Evolutionary conservation across 2,113 vertebrate genomes (phyloP), one percentile per base, ranked within the genome.

Genomic region (Cavia aperea): DNA sequence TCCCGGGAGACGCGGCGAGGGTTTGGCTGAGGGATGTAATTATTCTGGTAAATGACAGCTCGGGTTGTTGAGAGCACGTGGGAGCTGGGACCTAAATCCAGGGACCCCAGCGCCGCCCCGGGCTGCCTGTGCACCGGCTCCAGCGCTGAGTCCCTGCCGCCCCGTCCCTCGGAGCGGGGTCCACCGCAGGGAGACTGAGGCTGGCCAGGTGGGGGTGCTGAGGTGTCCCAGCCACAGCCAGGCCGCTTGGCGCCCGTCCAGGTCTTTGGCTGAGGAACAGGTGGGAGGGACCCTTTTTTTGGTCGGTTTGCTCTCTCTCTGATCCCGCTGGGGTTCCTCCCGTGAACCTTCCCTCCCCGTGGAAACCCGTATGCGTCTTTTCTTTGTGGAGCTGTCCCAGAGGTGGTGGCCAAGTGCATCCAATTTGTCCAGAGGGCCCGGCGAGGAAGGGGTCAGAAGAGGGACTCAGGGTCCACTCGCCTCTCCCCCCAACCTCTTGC

Each of bases 391-490:
- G 46, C n/a, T 88, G 9, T 92, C 46, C 78, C 12, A 0, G 0
- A 1, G 84, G 68, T 18, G 54, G 54, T 21, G 84, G 81, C 60
- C 16, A 24, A 58, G 60, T 5, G 0, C 15, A 46, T 39, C n/a
- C 13, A 51, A 70, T 2, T 0, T 49, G 21, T 21, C 29, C 36
- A 66, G 60, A 79, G 16, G 77, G 68, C 81, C 31, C 36, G 4
- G 65, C 78, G 60, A n/a, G 65, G 18, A 26, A 73, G 29, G 58
- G 4, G 58, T n/a, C 49, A 31, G 91, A 46, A 6, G 13, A 16
- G 4, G 15, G 70, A 31, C 4, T 4, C 24, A 8, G 9, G 23
- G 0, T n/a, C 0, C 3, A 62, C 19, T 3, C 4, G 4, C 33
- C 39, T 3, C 1, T 36, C 31, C 33, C 36, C 0, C 1, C 18